Evolutionary conservation across 2,113 vertebrate genomes (phyloP), one percentile per base, ranked within the genome.

Genomic region (Zosterops hypoxanthus): DNA sequence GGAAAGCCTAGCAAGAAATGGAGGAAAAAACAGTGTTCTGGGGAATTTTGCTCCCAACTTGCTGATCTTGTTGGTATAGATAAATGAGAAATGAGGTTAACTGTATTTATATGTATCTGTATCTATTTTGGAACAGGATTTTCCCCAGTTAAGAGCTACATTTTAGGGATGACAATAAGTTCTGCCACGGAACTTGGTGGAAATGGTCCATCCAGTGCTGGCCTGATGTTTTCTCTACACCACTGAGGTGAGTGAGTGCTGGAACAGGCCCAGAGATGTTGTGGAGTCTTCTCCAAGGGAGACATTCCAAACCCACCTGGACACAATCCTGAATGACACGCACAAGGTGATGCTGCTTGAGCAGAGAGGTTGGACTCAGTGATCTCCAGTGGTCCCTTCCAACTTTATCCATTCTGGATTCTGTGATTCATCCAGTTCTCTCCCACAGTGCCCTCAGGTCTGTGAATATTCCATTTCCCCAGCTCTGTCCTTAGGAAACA

Each of bases 401-500:
- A 60, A 23, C 55, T 49, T 56, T 7, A 14, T 28, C 71, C 56
- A 44, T 50, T 77, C 63, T 56, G 49, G 34, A 33, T 42, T 23
- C 71, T 50, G 79, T 42, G 56, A 44, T 63, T 78, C 90, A 47
- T 80, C 90, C 91, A 47, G 66, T 61, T 81, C 57, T 71, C 86
- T 94, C 86, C 92, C 70, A 88, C 88, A 64, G 79, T 26, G 64
- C 15, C 13, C 84, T 90, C 77, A 14, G 11, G 46, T 61, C 82
- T 92, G 53, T 78, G 86, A 82, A 80, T 82, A 34, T 68, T 92
- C 69, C 24, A 28, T 39, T 33, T 53, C 46, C 71, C 44, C 92
- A 91, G 83, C 93, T 76, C 75, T 83, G 50, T 59, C 64, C 88
- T 88, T 18, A 65, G 89, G 77, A 81, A 84, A 49, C 18, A 7